Conservation (phyloP, 1,140 invertebrate genomes). For the Aphelinus certus region DNA sequence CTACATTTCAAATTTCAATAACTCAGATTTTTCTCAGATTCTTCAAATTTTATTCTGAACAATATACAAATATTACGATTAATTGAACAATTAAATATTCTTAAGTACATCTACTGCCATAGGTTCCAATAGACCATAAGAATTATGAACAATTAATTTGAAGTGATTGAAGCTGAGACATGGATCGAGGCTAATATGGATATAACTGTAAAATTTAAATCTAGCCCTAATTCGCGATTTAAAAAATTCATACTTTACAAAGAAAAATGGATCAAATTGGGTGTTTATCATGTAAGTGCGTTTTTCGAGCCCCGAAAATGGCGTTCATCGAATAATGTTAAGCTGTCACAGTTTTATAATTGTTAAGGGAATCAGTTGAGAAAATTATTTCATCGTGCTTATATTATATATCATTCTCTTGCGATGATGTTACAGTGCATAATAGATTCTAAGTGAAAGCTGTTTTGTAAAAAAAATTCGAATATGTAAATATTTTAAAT, state of each 20-base stretch:
- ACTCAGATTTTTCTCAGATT: too few relatives aligned
- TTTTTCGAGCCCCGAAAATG: not conserved
- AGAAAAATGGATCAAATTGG: not conserved
- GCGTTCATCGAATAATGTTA: conserved; percentile 1
- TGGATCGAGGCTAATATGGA: too few relatives aligned
- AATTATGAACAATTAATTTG: too few relatives aligned
- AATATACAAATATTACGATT: too few relatives aligned
- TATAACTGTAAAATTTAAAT: too few relatives aligned
- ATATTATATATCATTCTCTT: conserved; percentile 2
- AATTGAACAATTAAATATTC: too few relatives aligned
- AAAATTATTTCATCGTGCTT: conserved; percentile 21
- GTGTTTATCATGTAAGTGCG: not conserved
- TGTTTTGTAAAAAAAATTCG: not conserved
- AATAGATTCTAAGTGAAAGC: not conserved
- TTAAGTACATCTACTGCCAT: too few relatives aligned
- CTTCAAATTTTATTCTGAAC: too few relatives aligned
- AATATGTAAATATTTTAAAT: conserved; percentile 17
- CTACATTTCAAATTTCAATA: too few relatives aligned
- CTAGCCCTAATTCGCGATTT: too few relatives aligned
- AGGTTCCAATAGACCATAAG: too few relatives aligned
- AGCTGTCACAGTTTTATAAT: conserved; percentile 25
- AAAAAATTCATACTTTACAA: not conserved
- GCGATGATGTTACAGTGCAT: conserved; percentile 15
- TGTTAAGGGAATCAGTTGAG: not conserved
- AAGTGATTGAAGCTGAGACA: too few relatives aligned